Evolutionary conservation across 2,797 vertebrate genomes (phyloP).

Genomic region (Gallinago solitaria): DNA sequence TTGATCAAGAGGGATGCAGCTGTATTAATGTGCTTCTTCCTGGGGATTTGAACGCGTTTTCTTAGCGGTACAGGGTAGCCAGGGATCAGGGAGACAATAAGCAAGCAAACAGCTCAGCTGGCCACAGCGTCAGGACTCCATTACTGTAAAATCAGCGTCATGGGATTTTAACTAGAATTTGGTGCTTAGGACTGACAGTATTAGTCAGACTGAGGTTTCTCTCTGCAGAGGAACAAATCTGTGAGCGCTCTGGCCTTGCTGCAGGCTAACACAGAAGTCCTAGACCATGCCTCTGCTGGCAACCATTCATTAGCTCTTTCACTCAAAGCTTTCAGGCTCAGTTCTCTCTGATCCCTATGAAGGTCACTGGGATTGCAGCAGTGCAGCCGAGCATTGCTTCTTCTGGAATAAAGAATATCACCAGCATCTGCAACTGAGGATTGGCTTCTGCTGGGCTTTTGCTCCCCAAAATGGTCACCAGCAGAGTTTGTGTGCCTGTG

Average conservation of each 20-base stretch:
- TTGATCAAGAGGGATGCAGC: slow-evolving; percentile 25
- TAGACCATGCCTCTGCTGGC: background rate
- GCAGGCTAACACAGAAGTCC: background rate
- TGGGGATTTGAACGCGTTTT: background rate
- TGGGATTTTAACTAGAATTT: background rate
- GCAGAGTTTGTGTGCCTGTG: background rate
- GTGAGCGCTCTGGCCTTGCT: background rate
- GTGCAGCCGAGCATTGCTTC: background rate
- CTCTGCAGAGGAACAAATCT: background rate
- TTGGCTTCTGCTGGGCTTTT: background rate
- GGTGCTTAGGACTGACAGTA: background rate
- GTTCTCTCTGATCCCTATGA: background rate
- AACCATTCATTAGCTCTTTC: background rate
- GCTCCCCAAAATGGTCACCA: background rate
- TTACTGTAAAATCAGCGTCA: background rate
- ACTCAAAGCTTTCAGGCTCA: background rate
- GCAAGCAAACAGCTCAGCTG: background rate
- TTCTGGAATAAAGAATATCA: background rate
- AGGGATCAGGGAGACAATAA: background rate
- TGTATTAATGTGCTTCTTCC: background rate
- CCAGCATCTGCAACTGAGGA: background rate
- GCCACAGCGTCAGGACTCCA: background rate
- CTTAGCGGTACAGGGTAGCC: background rate
- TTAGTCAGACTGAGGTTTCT: background rate
- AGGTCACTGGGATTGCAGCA: slow-evolving; percentile 44